Evolutionary conservation across 2,797 vertebrate species (phyloP).

Genomic region (Sebastes hubbsi): DNA sequence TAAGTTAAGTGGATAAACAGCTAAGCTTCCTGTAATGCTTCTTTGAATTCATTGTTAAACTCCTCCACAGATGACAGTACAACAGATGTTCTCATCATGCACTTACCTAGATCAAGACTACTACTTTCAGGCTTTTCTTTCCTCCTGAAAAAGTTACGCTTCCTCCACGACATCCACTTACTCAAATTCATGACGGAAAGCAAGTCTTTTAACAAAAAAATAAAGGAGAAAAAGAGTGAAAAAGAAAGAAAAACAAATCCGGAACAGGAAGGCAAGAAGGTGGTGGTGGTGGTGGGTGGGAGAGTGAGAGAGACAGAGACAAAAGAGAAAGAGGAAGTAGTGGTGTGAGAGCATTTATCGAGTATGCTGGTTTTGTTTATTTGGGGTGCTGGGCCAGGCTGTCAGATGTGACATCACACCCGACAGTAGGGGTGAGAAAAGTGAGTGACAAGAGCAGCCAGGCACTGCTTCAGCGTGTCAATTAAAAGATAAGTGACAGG

Average conservation of each 20-base stretch:
- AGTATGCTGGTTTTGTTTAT: slow-evolving; percentile 47
- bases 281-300: not conserved
- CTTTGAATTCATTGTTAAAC: not conserved
- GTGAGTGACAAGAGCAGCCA: slow-evolving; percentile 14
- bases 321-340: slow-evolving; percentile 70
- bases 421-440: slow-evolving; percentile 18
- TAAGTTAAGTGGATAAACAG: not conserved
- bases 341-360: slow-evolving; percentile 40
- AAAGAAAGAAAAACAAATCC: slow-evolving; percentile 43
- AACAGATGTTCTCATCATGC: not conserved
- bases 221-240: not conserved
- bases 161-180: slow-evolving; percentile 81
- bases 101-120: slow-evolving; percentile 73
- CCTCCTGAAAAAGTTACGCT: slow-evolving; percentile 71
- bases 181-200: slow-evolving; percentile 71
- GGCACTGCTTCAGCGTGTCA: slow-evolving; percentile 3
- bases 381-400: slow-evolving; percentile 28
- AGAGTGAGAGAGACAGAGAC: slow-evolving; percentile 7
- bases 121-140: slow-evolving; percentile 58
- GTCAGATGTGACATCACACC: slow-evolving; percentile 37
- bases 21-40: not conserved
- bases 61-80: not conserved
- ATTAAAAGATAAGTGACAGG: slow-evolving; percentile 36
- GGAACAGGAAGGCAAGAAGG: slow-evolving; percentile 71
- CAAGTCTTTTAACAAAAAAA: not conserved